Percentiles rank a stretch among this genome's conserved stretches.
Evolutionary conservation across 2,113 vertebrate genomes (phyloP).

Genomic region (Ellobius talpinus): DNA sequence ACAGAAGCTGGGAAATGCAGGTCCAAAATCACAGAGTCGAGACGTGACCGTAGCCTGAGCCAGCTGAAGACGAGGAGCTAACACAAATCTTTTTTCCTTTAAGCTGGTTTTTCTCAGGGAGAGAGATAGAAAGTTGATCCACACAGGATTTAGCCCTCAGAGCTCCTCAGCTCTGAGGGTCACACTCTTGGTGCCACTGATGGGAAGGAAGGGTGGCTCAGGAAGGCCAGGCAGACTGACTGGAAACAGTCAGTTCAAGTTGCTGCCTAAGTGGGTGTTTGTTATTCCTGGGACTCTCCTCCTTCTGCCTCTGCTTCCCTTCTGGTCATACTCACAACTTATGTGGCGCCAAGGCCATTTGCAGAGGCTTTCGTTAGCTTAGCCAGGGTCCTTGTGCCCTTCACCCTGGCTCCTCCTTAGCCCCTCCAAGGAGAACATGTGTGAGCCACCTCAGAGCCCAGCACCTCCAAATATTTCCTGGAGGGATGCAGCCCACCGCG

Average conservation of each 20-base stretch:
- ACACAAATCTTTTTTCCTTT: background rate
- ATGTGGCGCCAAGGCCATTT: background rate
- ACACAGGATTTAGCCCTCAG: background rate
- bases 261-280: background rate
- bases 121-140: background rate
- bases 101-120: background rate
- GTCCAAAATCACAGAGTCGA: background rate
- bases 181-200: background rate
- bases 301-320: background rate
- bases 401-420: background rate
- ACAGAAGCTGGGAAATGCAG: background rate
- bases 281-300: background rate
- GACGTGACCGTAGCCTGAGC: background rate
- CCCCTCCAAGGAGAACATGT: background rate
- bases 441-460: background rate
- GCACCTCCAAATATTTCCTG: slow-evolving; percentile 33
- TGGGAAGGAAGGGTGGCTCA: background rate
- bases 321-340: background rate
- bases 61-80: background rate
- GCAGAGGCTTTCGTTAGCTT: background rate
- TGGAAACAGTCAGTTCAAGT: background rate
- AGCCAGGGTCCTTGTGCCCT: background rate
- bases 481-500: slow-evolving; percentile 66
- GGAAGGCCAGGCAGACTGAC: background rate
- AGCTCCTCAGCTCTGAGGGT: background rate